Conservation (phyloP, 2,888 invertebrate species). For the Mechanitis messenoides region DNA sequence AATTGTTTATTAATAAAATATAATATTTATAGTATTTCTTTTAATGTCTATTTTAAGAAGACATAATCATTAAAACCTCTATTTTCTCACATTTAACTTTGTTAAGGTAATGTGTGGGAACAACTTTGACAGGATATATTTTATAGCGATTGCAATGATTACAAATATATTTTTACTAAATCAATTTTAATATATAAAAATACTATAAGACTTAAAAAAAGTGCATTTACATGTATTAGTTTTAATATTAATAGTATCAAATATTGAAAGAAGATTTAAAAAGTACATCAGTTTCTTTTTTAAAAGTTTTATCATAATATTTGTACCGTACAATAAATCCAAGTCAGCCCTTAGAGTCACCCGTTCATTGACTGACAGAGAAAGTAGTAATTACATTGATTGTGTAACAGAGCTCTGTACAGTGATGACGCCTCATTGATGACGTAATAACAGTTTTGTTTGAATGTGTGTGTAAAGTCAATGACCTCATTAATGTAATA, state of each 20-base stretch:
- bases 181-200: too few species aligned
- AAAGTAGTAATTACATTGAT: conserved; percentile 66
- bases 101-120: conserved; percentile 17
- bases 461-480: background rate
- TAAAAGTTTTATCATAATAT: too few species aligned
- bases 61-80: conserved; percentile 11
- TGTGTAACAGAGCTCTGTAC: conserved; percentile 48
- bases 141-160: conserved; percentile 2
- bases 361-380: conserved; percentile 67
- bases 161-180: background rate
- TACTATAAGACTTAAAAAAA: too few species aligned
- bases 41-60: conserved; percentile 3
- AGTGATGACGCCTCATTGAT: conserved; percentile 1
- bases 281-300: too few species aligned
- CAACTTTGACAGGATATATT: conserved; percentile 10
- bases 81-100: conserved; percentile 13
- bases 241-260: too few species aligned
- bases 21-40: background rate
- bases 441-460: background rate
- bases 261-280: too few species aligned
- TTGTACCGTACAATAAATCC: too few species aligned
- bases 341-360: background rate
- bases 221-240: too few species aligned
- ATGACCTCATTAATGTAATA: background rate
- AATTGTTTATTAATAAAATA: background rate